Percentiles rank a stretch among this genome's conserved stretches.
These are phyloP conservation scores for Nephrotoma appendiculata DNA, from an alignment of 2,888 invertebrate genomes.

Conservation along the genomic window DNA sequence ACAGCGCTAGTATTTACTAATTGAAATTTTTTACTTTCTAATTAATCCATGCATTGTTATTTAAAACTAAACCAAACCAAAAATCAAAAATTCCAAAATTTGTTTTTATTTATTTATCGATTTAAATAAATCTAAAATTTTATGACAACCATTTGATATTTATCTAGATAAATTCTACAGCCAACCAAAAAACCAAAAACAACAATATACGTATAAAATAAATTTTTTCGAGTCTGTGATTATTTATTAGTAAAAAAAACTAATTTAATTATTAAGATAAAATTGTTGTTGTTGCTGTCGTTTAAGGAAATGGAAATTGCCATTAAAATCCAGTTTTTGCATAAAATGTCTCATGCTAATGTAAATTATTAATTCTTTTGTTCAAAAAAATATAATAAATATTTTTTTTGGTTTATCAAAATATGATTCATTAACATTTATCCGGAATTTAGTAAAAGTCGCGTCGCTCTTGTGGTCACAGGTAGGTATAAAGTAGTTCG, in stretches of 20 bases:
- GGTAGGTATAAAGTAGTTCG: neutral
- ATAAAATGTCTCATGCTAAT: neutral
- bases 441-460: no score
- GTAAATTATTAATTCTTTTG: neutral
- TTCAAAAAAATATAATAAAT: neutral
- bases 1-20: neutral
- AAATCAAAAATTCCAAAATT: neutral
- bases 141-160: neutral
- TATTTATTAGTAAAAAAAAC: neutral
- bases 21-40: neutral
- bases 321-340: neutral
- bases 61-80: neutral
- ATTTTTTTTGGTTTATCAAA: no score
- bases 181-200: neutral
- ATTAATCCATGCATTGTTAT: neutral
- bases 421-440: no score
- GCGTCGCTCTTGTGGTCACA: no score
- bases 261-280: neutral
- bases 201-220: neutral
- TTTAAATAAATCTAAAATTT: neutral
- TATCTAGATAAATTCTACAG: neutral
- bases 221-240: neutral
- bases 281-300: neutral
- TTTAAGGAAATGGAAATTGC: neutral
- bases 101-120: neutral